phyloP scores from a whole-genome alignment of 2,888 invertebrate genomes.

The Asteroscopus sphinx region DNA sequence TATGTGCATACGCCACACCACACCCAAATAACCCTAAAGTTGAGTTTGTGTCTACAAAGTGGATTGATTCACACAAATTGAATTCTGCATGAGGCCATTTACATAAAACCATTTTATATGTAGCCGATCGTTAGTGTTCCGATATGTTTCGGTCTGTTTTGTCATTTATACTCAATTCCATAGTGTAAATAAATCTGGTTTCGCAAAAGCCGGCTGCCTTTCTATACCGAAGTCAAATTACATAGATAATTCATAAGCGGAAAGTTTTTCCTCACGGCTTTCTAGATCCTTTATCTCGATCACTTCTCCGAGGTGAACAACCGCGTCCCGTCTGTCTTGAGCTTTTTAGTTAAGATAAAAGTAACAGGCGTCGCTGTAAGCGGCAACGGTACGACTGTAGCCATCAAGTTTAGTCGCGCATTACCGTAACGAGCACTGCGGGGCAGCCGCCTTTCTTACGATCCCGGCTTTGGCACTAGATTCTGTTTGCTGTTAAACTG shows the following conservation, averaged over 20 bases:
- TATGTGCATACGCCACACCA: constrained; percentile 74
- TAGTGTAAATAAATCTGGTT: constrained; percentile 15
- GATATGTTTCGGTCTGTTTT: constrained; percentile 34
- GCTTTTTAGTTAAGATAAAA: constrained; percentile 68
- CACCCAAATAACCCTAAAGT: constrained; percentile 72
- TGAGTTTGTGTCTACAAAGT: constrained; percentile 64
- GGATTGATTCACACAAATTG: constrained; percentile 63
- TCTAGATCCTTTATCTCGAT: constrained; percentile 49
- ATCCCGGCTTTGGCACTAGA: constrained; percentile 48
- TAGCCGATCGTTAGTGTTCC: constrained; percentile 49
- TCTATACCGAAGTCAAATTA: constrained; percentile 16
- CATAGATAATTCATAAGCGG: constrained; percentile 38
- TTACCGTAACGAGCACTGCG: constrained; percentile 71
- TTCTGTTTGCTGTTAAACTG: constrained; percentile 52
- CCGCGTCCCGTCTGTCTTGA: constrained; percentile 51
- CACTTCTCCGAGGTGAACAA: constrained; percentile 48
- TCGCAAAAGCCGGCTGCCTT: constrained; percentile 10
- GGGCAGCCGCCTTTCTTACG: constrained; percentile 49
- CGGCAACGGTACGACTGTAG: constrained; percentile 61
- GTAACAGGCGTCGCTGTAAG: constrained; percentile 63
- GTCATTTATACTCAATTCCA: constrained; percentile 26
- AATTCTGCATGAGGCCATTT: constrained; percentile 59
- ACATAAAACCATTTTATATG: constrained; percentile 57
- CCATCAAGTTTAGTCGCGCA: constrained; percentile 76
- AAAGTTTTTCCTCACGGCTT: constrained; percentile 28